Evolutionary conservation across 2,888 invertebrate genomes (phyloP).

Genomic region (Nomada goodeniana): DNA sequence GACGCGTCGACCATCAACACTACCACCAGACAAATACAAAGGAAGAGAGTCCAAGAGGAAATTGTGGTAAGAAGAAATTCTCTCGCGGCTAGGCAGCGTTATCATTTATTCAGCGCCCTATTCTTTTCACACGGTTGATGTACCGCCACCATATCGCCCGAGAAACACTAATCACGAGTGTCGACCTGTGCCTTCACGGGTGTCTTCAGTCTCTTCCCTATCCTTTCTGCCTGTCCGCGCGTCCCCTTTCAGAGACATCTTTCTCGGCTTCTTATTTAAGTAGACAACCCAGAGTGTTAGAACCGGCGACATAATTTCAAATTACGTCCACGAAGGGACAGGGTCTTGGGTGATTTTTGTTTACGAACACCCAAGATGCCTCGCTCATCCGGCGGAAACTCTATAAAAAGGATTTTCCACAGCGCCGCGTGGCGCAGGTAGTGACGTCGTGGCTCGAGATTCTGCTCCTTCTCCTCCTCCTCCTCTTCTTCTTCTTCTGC

Average conservation of each 20-base stretch:
- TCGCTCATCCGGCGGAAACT: slow-evolving; percentile 47
- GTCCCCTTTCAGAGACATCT: slow-evolving; percentile 5
- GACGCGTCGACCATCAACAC: slow-evolving; percentile 4
- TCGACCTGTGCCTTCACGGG: slow-evolving; percentile 14
- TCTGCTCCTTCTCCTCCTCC: slow-evolving; percentile 12
- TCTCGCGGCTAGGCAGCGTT: slow-evolving; percentile 54
- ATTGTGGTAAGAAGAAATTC: slow-evolving; percentile 51
- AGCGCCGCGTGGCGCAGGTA: slow-evolving; percentile 40
- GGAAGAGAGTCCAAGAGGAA: slow-evolving; percentile 15
- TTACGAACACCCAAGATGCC: slow-evolving; percentile 58
- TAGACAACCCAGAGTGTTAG: slow-evolving; percentile 18
- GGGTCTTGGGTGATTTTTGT: slow-evolving; percentile 63
- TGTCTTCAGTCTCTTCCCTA: background rate
- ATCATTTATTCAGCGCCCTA: slow-evolving; percentile 62
- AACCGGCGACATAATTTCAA: slow-evolving; percentile 61
- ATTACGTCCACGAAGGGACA: slow-evolving; percentile 42
- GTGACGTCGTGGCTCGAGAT: slow-evolving; percentile 13
- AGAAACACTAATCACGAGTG: slow-evolving; percentile 55
- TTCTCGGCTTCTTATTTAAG: slow-evolving; percentile 19
- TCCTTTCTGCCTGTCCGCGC: background rate
- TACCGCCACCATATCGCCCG: slow-evolving; percentile 55
- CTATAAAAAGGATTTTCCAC: slow-evolving; percentile 57
- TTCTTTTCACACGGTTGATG: slow-evolving; percentile 59
- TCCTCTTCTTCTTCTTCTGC: background rate
- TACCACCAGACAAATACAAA: background rate